Evolutionary conservation across 2,797 vertebrate genomes (phyloP), one percentile per base, ranked within the genome.

Genomic region (Sciaenops ocellatus): DNA sequence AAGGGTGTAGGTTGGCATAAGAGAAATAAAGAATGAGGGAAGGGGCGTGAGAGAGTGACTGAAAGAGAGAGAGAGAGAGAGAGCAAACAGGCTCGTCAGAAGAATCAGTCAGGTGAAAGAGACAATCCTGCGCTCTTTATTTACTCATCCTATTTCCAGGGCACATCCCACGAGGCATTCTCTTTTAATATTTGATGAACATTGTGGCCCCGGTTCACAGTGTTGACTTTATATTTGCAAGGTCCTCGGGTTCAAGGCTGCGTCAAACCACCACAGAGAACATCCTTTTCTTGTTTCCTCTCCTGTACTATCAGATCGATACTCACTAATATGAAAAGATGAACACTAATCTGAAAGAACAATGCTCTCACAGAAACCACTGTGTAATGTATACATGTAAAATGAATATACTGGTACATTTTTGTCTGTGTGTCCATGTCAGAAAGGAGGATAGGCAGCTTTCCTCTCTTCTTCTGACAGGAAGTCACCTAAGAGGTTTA

Each of bases 101-200:
- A 71, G 80, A 92, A 69, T 87, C 93, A 93, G 81, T 91, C 88
- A 91, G 90, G 91, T 92, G 92, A 90, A 94, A 95, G 92, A 94
- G 93, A 95, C 94, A 93, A 92, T 88, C 89, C 76, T 87, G 90
- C 76, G 67, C 86, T 92, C 91, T 93, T 91, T 94, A 93, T 94
- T 95, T 94, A 94, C 92, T 82, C 84, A 73, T 89, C 86, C 88
- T 79, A 88, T 90, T 91, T 93, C 82, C 92, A 91, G 92, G 91
- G 91, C 92, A 90, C 86, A 57, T 89, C 92, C 86, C 94, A 50
- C 13, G 86, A 90, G 94, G 60, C 75, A 0, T 80, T 90, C 84
- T 73, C 75, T 80, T 91, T 95, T 92, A 95, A 96, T 96, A 95
- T 95, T 96, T 95, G 88, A 95, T 92, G 89, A 92, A 62, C 65